Evolutionary conservation across 35 echinoderm and acorn worm genomes (phyloP).

Genomic region (Strongylocentrotus purpuratus): DNA sequence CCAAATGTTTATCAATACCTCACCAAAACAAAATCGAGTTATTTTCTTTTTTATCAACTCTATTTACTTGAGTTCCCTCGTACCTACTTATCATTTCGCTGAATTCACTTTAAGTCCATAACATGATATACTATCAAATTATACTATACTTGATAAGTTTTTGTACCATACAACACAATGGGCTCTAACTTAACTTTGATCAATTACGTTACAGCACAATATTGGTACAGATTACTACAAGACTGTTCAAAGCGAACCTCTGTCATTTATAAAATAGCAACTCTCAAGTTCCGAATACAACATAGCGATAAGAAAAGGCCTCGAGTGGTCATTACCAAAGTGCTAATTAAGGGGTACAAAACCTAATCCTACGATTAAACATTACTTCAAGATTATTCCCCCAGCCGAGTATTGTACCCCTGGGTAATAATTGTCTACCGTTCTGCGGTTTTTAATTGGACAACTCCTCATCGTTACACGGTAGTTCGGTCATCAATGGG

Average conservation of each 20-base stretch:
- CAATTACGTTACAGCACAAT: background rate
- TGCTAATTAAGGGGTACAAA: background rate
- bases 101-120: background rate
- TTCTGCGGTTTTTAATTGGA: background rate
- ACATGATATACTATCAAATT: background rate
- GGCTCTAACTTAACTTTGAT: background rate
- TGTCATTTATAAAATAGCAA: background rate
- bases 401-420: background rate
- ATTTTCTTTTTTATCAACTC: background rate
- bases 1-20: background rate
- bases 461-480: background rate
- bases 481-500: background rate
- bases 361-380: background rate
- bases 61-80: background rate
- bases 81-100: background rate
- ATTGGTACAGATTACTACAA: background rate
- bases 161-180: background rate
- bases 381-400: background rate
- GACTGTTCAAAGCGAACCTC: background rate
- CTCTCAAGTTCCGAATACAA: background rate
- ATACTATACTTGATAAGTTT: background rate
- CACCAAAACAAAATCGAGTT: background rate
- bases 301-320: background rate
- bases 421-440: background rate
- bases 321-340: background rate